Conservation (phyloP, 2,113 vertebrate genomes). For the Daboia siamensis region DNA sequence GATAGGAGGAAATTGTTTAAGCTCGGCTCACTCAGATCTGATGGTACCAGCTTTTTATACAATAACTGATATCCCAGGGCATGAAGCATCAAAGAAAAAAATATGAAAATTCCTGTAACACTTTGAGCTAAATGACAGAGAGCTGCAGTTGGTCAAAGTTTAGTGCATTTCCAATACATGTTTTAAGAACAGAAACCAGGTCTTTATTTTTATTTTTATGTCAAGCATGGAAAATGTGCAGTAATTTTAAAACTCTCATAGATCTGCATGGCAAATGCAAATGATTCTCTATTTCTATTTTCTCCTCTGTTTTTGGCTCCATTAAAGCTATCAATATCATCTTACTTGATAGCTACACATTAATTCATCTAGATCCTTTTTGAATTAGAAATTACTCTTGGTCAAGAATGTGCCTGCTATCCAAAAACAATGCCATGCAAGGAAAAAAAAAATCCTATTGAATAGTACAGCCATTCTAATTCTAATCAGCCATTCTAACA, state of each 20-base stretch:
- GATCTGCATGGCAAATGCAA: neutral
- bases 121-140: no score
- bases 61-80: neutral
- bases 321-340: neutral
- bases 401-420: neutral
- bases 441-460: neutral
- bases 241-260: neutral
- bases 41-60: slow-evolving; percentile 1
- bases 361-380: neutral
- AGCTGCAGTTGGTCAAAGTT: neutral
- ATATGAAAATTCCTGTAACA: neutral
- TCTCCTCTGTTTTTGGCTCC: neutral
- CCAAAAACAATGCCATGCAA: neutral
- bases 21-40: neutral
- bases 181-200: neutral
- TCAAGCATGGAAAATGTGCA: neutral
- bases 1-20: slow-evolving; percentile 22
- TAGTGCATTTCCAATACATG: neutral
- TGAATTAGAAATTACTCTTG: neutral
- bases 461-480: neutral
- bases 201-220: neutral
- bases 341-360: neutral
- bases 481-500: neutral
- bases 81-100: neutral
- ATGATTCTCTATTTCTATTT: neutral